phyloP scores from a whole-genome alignment of 2,113 vertebrate genomes.

The Pao palembangensis region DNA sequence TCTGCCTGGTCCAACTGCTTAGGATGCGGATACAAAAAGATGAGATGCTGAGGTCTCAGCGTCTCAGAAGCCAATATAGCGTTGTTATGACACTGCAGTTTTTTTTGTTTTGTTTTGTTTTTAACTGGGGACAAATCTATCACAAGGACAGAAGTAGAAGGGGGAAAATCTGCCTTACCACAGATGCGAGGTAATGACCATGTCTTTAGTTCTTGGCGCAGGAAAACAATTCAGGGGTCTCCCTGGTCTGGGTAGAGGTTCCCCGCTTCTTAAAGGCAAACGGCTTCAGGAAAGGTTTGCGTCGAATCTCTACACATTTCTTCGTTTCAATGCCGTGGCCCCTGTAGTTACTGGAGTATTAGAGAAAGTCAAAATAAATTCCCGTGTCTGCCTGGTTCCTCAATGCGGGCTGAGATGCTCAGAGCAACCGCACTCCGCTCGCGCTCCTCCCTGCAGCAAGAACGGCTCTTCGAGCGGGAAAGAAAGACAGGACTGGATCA shows the following conservation, averaged over 20 bases:
- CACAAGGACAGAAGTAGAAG: background rate
- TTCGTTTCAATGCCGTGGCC: background rate
- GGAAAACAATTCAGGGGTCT: constrained; percentile 66
- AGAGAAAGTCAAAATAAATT: constrained; percentile 55
- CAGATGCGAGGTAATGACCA: constrained; percentile 59
- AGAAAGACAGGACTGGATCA: constrained; percentile 63
- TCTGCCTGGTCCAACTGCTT: constrained; percentile 38
- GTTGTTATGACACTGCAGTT: background rate
- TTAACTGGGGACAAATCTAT: background rate
- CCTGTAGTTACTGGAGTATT: constrained; percentile 12
- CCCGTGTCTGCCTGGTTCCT: constrained; percentile 69
- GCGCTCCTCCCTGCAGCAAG: constrained; percentile 81
- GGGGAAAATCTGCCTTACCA: constrained; percentile 55
- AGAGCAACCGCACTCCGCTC: constrained; percentile 50
- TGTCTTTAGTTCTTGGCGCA: constrained; percentile 74
- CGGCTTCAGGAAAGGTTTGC: constrained; percentile 27
- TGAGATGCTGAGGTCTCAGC: constrained; percentile 29
- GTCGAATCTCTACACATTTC: background rate
- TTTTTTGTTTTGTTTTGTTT: too few species aligned
- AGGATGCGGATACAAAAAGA: constrained; percentile 56
- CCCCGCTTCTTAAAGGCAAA: constrained; percentile 28
- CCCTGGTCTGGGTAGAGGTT: constrained; percentile 42
- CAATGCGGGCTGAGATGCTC: constrained; percentile 71
- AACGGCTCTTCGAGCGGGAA: constrained; percentile 54
- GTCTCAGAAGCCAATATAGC: background rate